Evolutionary conservation across 2,888 invertebrate species (phyloP).

Genomic region (Omphaloscelis lunosa): DNA sequence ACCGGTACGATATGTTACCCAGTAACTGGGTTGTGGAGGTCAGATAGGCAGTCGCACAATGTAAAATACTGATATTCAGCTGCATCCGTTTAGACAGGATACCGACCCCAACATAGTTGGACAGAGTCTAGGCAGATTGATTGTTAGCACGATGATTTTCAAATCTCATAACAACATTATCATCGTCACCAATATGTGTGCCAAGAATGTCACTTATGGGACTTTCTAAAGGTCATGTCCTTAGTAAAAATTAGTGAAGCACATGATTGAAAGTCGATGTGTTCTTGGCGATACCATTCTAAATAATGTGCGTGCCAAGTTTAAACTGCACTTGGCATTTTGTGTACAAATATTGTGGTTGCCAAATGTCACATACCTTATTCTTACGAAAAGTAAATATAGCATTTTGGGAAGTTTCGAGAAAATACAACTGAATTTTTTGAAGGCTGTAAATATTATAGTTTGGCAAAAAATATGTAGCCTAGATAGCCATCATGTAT

Average conservation of each 20-base stretch:
- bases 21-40: no score
- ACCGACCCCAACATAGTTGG: neutral
- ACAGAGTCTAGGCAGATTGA: neutral
- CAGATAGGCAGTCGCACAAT: no score
- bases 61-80: no score
- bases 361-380: slow-evolving; percentile 9
- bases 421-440: neutral
- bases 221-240: neutral
- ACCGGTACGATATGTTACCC: no score
- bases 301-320: slow-evolving; percentile 18
- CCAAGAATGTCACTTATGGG: neutral
- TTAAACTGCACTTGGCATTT: slow-evolving; percentile 16
- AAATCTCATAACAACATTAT: neutral
- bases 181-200: neutral
- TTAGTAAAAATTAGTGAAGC: neutral
- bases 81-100: no score
- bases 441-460: neutral
- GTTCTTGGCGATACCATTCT: neutral
- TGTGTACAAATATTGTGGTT: neutral
- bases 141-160: neutral
- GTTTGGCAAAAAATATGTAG: neutral
- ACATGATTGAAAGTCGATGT: neutral
- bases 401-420: neutral
- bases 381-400: neutral
- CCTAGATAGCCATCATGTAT: neutral